Conservation (phyloP, 2,113 vertebrate genomes). For the Perca flavescens region DNA sequence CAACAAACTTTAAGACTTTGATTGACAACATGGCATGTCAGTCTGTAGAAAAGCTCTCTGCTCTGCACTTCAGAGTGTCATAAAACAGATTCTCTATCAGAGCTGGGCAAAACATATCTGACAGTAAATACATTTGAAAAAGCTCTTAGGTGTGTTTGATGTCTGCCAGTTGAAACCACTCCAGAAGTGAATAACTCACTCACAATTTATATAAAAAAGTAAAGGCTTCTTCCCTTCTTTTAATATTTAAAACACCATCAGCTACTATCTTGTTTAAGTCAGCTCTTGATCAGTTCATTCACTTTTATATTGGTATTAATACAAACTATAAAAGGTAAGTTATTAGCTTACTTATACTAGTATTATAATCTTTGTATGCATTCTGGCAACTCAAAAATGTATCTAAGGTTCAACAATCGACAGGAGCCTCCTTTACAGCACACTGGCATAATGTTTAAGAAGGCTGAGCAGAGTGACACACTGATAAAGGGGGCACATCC, state of each 20-base stretch:
- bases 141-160: slow-evolving; percentile 64
- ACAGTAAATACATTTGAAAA: slow-evolving; percentile 62
- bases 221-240: slow-evolving; percentile 9
- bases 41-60: slow-evolving; percentile 49
- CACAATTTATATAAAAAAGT: slow-evolving; percentile 1
- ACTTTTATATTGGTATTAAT: slow-evolving; percentile 8
- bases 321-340: neutral
- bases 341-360: neutral
- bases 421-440: neutral
- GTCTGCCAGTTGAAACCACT: slow-evolving; percentile 50
- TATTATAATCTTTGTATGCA: neutral
- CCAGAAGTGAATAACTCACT: slow-evolving; percentile 45
- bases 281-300: slow-evolving; percentile 12
- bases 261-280: neutral
- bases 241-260: slow-evolving; percentile 28
- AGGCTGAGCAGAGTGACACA: neutral
- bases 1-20: slow-evolving; percentile 41
- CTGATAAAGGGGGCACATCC: neutral
- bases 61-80: slow-evolving; percentile 38
- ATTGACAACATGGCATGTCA: slow-evolving; percentile 50
- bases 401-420: neutral
- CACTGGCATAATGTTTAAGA: neutral
- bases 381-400: neutral
- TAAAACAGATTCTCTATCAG: slow-evolving; percentile 42
- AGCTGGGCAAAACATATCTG: slow-evolving; percentile 58